A percentile compares a stretch with the other conserved stretches of the same genome.
Conservation (phyloP, 2,797 vertebrate genomes). For the Phataginus tricuspis region DNA sequence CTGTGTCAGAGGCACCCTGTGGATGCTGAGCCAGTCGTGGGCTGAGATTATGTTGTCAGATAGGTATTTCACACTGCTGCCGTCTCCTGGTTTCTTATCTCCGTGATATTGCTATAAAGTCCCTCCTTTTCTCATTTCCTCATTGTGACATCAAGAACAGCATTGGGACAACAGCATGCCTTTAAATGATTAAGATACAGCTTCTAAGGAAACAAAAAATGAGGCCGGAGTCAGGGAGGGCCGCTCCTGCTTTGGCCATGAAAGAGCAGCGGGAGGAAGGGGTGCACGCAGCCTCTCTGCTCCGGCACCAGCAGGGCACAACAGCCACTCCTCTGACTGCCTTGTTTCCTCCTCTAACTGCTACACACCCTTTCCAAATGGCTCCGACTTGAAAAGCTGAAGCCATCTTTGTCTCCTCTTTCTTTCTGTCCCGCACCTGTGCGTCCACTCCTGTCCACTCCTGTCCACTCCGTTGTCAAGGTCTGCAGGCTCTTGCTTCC, state of each 20-base stretch:
- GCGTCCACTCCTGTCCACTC: background rate
- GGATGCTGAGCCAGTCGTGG: background rate
- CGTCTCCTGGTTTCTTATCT: background rate
- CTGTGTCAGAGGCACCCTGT: background rate
- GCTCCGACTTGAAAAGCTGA: background rate
- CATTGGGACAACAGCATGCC: background rate
- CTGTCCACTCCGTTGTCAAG: background rate
- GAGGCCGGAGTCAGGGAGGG: background rate
- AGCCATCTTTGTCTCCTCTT: background rate
- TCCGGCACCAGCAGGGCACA: rapidly evolving
- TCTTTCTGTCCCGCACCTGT: background rate
- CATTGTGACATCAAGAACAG: background rate
- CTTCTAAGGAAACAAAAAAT: background rate
- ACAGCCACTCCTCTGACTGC: background rate
- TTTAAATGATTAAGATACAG: background rate
- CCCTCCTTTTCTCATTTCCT: slow-evolving; percentile 37
- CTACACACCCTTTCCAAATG: background rate
- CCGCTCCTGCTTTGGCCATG: background rate
- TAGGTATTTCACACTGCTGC: background rate
- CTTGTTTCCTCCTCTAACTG: background rate
- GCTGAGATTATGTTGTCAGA: background rate
- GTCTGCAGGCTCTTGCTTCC: background rate
- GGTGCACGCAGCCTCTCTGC: background rate
- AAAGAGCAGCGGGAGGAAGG: background rate
- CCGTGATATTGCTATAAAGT: background rate